Evolutionary conservation across 1,140 invertebrate genomes (phyloP), one percentile per base, ranked within the genome.

Genomic region (Stenopsyche tienmushanensis): DNA sequence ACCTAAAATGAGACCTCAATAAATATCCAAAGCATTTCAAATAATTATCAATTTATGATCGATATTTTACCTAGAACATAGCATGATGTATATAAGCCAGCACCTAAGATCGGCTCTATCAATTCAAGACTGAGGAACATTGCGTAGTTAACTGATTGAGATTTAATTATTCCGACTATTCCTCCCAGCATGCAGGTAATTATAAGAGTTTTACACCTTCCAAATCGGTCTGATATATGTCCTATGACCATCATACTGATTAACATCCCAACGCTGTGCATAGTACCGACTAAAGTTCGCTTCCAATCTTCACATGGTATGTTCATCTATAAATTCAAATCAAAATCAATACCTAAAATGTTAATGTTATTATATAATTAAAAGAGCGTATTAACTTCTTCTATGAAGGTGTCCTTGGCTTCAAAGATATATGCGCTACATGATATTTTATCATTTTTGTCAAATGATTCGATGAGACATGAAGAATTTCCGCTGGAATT

Each of bases 351-450:
- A n/a, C n/a, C n/a, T n/a, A n/a, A n/a, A n/a, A n/a, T n/a, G n/a
- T n/a, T n/a, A n/a, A n/a, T n/a, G n/a, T n/a, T n/a, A n/a, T n/a
- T n/a, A n/a, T n/a, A n/a, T n/a, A n/a, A n/a, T n/a, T n/a, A n/a
- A n/a, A n/a, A n/a, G n/a, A n/a, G n/a, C n/a, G n/a, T n/a, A n/a
- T n/a, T 77, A 66, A 80, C 78, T 66, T 80, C 78, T 63, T 80
- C 78, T 0, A 78, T 75, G 8, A 79, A 75, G 23, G 72, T 77
- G 15, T 76, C 63, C 3, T 71, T 69, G 24, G 78, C 73, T 49
- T 77, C 69, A 53, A 78, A 80, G 0, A 80, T 74, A 39, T 75
- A 76, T 2, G 58, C 66, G n/a, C 74, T 57, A 47, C 78, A 80
- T 0, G 53, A 21, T 1, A 73, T 71, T 7, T 63, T 75, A 3